These are phyloP conservation scores for Chaetophractus vellerosus DNA, from an alignment of 2,797 vertebrate species.

Conservation along the genomic window DNA sequence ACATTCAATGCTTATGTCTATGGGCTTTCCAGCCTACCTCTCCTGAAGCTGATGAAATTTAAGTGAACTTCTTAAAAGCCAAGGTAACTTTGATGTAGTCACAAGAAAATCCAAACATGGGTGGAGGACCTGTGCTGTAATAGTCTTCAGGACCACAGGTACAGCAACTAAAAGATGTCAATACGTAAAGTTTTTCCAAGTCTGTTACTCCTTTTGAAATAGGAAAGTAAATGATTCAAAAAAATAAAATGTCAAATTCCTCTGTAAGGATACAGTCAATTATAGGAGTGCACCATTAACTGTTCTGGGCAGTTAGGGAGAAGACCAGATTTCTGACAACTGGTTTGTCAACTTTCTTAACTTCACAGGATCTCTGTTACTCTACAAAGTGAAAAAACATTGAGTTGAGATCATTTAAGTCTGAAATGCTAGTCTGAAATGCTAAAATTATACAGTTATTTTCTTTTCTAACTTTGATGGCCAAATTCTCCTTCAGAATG, in stretches of 20 bases:
- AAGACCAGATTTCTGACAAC: background rate
- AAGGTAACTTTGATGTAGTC: constrained; percentile 18
- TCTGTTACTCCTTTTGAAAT: constrained; percentile 56
- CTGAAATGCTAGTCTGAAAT: no score
- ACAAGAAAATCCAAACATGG: constrained; percentile 21
- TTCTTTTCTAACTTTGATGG: background rate
- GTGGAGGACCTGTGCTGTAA: background rate
- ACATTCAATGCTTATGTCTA: background rate
- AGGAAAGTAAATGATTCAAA: constrained; percentile 30
- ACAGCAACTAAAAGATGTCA: background rate
- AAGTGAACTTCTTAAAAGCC: constrained; percentile 52
- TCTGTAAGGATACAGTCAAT: constrained; percentile 38
- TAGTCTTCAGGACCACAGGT: background rate
- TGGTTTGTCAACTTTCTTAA: background rate
- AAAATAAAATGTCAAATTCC: constrained; percentile 6
- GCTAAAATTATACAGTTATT: background rate
- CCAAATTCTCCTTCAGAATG: background rate
- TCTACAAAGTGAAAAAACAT: background rate
- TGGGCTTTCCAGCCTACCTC: background rate
- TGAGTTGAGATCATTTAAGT: background rate
- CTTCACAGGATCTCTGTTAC: background rate
- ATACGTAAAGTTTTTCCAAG: constrained; percentile 32
- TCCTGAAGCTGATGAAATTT: background rate
- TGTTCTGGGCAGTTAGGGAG: background rate
- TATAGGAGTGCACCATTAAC: background rate